Evolutionary conservation across 2,113 vertebrate species (phyloP).

Genomic region (Hemibagrus wyckioides): DNA sequence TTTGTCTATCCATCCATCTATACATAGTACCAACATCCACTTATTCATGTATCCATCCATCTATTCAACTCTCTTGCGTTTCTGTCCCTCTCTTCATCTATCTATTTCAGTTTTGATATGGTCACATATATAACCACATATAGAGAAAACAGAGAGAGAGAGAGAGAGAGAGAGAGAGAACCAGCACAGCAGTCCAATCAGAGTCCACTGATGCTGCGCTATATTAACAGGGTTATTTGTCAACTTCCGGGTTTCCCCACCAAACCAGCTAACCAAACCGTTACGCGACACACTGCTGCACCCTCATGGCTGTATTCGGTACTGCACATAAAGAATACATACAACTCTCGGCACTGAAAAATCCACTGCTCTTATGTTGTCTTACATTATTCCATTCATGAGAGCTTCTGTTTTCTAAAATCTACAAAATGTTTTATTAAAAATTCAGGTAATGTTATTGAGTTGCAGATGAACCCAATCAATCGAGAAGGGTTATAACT

Average conservation of each 20-base stretch:
- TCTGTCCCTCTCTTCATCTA: background rate
- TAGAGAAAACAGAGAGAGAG: background rate
- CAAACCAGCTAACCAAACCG: too few species aligned
- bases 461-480: background rate
- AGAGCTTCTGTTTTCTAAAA: background rate
- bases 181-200: background rate
- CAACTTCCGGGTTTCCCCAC: constrained; percentile 2
- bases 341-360: background rate
- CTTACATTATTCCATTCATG: background rate
- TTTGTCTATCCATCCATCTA: background rate
- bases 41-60: background rate
- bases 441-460: background rate
- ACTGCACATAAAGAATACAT: background rate
- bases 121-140: background rate
- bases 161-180: background rate
- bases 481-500: background rate
- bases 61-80: background rate
- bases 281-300: background rate
- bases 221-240: background rate
- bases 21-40: background rate
- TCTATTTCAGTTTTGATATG: background rate
- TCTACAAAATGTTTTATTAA: background rate
- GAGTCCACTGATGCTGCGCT: constrained; percentile 17
- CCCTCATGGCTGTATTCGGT: background rate
- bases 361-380: background rate